phyloP scores from a whole-genome alignment of 2,888 invertebrate species.

The Rutpela maculata region DNA sequence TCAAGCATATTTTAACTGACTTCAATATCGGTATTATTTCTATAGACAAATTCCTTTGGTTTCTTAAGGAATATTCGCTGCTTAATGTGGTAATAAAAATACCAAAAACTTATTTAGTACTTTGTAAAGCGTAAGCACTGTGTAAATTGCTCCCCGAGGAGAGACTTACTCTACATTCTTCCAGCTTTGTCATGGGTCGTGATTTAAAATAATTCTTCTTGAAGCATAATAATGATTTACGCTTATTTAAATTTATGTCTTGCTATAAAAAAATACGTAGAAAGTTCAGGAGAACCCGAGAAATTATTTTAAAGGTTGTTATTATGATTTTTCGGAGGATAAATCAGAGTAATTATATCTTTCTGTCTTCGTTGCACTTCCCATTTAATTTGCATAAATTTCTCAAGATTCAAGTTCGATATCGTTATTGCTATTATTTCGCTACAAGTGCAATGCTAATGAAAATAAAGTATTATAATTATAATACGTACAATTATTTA shows the following conservation, averaged over 20 bases:
- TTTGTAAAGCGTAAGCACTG: not conserved
- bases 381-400: slow-evolving; percentile 12
- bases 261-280: not conserved
- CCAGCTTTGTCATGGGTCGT: not conserved
- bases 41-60: too few species aligned
- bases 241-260: slow-evolving; percentile 21
- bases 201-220: slow-evolving; percentile 9
- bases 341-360: slow-evolving; percentile 8
- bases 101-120: too few species aligned
- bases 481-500: not conserved
- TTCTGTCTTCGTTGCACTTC: slow-evolving; percentile 1
- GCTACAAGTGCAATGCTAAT: not conserved
- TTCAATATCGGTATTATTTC: too few species aligned
- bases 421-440: slow-evolving; percentile 12
- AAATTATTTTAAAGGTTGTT: slow-evolving; percentile 22
- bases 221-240: slow-evolving; percentile 18
- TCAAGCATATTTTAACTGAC: too few species aligned
- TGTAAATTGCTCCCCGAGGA: slow-evolving; percentile 4
- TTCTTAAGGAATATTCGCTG: too few species aligned
- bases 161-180: slow-evolving; percentile 13
- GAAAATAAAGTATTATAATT: not conserved
- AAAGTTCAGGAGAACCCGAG: slow-evolving; percentile 7
- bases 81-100: too few species aligned
- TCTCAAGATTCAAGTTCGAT: slow-evolving; percentile 1
- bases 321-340: slow-evolving; percentile 12